These are phyloP conservation scores for Gallinago nigripennis DNA, from an alignment of 2,797 vertebrate genomes.

Conservation along the genomic window DNA sequence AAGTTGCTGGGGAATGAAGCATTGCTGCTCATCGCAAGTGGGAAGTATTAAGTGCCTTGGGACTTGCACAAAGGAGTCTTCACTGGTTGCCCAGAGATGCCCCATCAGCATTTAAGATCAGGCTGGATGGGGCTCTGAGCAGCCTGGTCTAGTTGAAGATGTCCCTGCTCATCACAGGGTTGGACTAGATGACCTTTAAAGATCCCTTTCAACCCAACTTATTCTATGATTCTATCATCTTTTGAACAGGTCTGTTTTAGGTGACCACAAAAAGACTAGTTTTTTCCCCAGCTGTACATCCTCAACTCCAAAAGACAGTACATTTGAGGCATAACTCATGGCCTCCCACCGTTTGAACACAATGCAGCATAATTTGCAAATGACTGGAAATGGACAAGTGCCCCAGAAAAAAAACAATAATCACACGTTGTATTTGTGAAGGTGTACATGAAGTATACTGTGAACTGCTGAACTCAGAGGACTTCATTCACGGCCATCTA, in stretches of 20 bases:
- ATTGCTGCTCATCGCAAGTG: background rate
- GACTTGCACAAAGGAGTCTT: background rate
- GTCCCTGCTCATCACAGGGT: background rate
- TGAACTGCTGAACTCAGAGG: accelerated
- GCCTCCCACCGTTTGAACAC: background rate
- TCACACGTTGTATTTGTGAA: background rate
- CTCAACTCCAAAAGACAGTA: background rate
- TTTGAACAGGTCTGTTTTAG: background rate
- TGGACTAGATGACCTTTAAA: background rate
- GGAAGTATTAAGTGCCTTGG: background rate
- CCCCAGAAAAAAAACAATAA: background rate
- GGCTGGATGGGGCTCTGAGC: background rate
- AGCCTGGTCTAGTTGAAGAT: background rate
- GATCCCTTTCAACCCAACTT: background rate
- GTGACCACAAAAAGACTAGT: background rate
- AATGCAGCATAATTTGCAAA: background rate
- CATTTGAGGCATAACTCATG: background rate
- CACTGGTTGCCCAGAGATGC: background rate
- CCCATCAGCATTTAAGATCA: background rate
- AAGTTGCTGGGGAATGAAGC: background rate
- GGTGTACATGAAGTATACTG: background rate
- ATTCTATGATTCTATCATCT: background rate
- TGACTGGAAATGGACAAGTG: background rate
- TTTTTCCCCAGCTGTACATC: background rate
- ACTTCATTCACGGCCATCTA: background rate